Percentiles rank a stretch among this genome's conserved stretches.
phyloP scores from a whole-genome alignment of 1,140 invertebrate species.

The Metaphire vulgaris region DNA sequence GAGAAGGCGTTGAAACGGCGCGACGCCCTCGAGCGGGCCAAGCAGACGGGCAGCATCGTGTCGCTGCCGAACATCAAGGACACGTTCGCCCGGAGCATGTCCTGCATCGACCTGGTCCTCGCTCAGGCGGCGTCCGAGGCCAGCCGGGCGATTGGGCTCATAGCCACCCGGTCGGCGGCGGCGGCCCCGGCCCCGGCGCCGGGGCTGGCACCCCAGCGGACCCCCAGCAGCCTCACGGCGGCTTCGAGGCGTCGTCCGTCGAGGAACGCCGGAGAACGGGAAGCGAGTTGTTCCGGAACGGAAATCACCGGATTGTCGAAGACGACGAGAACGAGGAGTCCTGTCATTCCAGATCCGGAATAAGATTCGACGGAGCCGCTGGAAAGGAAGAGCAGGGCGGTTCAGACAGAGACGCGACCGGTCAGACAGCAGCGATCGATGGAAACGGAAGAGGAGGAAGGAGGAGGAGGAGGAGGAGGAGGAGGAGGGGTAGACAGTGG shows the following conservation, averaged over 20 bases:
- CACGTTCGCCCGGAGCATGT: constrained; percentile 14
- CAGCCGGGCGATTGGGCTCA: constrained; percentile 6
- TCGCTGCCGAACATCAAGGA: constrained; percentile 19
- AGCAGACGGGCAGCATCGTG: constrained; percentile 73
- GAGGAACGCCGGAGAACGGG: not conserved
- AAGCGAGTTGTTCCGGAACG: not conserved
- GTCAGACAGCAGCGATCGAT: no score
- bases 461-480: not conserved
- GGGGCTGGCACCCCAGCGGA: no score
- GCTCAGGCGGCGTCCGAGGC: constrained; percentile 17
- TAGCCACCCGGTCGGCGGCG: not conserved
- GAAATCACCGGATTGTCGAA: no score
- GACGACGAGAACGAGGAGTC: no score
- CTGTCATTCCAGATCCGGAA: no score
- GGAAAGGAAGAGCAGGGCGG: no score
- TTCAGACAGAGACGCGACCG: no score
- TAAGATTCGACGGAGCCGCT: no score
- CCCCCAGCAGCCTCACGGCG: no score
- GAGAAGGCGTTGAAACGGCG: constrained; percentile 94
- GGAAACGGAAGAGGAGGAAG: not conserved
- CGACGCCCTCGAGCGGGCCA: constrained; percentile 79
- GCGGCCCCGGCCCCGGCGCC: no score
- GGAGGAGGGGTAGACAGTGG: not conserved
- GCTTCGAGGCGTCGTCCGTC: no score
- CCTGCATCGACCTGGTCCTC: constrained; percentile 11